Evolutionary conservation across 2,797 vertebrate genomes (phyloP).

Genomic region (Arctocebus calabarensis): DNA sequence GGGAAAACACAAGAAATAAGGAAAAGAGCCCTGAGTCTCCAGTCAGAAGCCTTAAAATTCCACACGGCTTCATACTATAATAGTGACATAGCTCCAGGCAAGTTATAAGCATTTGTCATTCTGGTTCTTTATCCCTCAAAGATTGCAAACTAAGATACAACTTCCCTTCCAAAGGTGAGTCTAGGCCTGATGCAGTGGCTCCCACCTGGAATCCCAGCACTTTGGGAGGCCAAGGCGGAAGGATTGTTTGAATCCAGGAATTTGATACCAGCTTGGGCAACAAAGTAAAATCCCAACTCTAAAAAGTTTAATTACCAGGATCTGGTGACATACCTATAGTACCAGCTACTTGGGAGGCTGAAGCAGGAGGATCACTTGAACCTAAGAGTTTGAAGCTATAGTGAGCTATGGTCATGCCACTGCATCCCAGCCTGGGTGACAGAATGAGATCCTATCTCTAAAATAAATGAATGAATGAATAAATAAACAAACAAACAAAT

Average conservation of each 20-base stretch:
- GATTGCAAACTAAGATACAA: neutral
- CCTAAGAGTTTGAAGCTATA: neutral
- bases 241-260: neutral
- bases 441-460: neutral
- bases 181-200: neutral
- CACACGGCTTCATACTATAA: neutral
- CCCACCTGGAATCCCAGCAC: neutral
- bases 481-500: neutral
- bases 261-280: neutral
- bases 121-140: neutral
- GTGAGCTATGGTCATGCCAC: neutral
- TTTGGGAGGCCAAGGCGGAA: neutral
- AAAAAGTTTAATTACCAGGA: neutral
- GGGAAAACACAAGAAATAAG: neutral
- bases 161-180: neutral
- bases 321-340: neutral
- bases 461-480: neutral
- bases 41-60: neutral
- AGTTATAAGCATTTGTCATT: neutral
- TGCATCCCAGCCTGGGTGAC: neutral
- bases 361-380: neutral
- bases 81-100: neutral
- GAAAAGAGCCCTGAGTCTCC: neutral
- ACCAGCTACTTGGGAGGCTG: neutral
- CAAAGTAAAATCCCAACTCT: neutral